Conservation (phyloP, 1,140 invertebrate genomes). For the Mercenaria mercenaria region DNA sequence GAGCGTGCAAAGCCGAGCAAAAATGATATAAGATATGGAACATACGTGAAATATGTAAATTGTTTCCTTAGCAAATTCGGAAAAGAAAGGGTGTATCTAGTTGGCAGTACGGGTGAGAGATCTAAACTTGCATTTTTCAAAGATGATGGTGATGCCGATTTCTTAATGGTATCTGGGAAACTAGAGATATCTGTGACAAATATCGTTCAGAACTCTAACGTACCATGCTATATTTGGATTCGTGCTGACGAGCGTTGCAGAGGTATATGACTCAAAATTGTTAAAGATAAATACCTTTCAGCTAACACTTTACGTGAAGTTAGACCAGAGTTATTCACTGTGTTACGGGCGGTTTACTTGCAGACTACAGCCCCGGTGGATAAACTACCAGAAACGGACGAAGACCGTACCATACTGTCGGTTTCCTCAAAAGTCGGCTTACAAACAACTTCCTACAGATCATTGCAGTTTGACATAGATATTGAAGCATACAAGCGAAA, state of each 20-base stretch:
- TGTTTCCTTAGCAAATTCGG: conserved; percentile 17
- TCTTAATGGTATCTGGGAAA: conserved; percentile 17
- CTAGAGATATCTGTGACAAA: not conserved
- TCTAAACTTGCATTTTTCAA: conserved; percentile 20
- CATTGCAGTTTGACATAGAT: not conserved
- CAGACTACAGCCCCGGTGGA: not conserved
- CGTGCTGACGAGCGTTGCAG: not conserved
- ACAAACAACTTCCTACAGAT: not conserved
- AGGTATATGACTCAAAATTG: not conserved
- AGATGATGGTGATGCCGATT: conserved; percentile 34
- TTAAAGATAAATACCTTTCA: not conserved
- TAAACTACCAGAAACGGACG: not conserved
- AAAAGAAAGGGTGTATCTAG: conserved; percentile 1
- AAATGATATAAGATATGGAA: not conserved
- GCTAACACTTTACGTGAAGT: not conserved
- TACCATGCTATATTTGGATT: not conserved
- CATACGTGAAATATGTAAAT: not conserved
- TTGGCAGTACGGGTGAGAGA: conserved; percentile 14
- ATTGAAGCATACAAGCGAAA: not conserved
- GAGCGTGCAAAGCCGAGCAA: conserved; percentile 1
- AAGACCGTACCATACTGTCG: not conserved
- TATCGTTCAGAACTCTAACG: not conserved
- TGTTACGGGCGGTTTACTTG: not conserved
- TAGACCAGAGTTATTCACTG: conserved; percentile 19
- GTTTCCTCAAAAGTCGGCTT: conserved; percentile 30